These are phyloP conservation scores for Eudyptes chrysolophus DNA, from an alignment of 2,113 vertebrate genomes.

Conservation along the genomic window DNA sequence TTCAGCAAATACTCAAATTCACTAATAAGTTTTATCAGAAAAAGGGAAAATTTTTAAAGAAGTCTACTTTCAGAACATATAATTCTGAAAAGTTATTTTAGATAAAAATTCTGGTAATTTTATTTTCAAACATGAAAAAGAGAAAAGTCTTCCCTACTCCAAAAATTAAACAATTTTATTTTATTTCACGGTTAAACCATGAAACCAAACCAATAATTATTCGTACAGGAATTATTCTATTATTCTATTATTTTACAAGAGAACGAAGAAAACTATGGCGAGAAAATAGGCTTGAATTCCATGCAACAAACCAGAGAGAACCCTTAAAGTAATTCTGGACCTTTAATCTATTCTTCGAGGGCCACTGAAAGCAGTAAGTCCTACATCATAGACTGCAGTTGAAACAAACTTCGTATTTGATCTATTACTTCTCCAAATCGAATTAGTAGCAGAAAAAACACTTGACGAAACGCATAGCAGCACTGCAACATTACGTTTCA, in stretches of 20 bases:
- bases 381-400: neutral
- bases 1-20: neutral
- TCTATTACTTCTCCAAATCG: neutral
- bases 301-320: neutral
- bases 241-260: neutral
- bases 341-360: neutral
- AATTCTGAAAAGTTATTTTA: neutral
- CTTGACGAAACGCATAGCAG: neutral
- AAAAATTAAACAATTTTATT: neutral
- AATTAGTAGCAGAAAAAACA: neutral
- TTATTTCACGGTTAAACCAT: neutral
- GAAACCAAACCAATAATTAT: neutral
- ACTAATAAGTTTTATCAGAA: neutral
- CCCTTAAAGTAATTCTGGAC: neutral
- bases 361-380: neutral
- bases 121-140: neutral
- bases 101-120: neutral
- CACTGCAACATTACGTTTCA: neutral
- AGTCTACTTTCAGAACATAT: neutral
- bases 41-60: neutral
- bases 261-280: neutral
- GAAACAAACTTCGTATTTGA: neutral
- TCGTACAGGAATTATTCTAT: neutral
- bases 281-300: neutral
- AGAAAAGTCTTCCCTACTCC: neutral